phyloP scores from a whole-genome alignment of 2,797 vertebrate species.

The Ctenopoma kingsleyae region DNA sequence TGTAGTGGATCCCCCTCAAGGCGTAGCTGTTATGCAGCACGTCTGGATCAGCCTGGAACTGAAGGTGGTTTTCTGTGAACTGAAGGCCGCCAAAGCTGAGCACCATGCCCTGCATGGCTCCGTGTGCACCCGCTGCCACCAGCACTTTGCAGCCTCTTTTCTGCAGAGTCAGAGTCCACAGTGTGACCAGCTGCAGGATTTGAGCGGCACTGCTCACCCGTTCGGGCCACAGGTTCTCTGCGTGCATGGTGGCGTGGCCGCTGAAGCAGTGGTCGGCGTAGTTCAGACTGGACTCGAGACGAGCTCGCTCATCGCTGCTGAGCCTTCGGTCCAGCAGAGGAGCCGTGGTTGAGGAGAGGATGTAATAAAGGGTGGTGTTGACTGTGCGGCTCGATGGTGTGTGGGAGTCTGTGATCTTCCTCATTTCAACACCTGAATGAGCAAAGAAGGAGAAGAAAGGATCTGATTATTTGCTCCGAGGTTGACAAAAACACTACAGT shows the following conservation, averaged over 20 bases:
- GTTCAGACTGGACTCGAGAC: slow-evolving; percentile 91
- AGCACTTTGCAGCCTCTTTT: slow-evolving; percentile 95
- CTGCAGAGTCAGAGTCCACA: slow-evolving; percentile 96
- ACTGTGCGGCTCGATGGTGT: slow-evolving; percentile 93
- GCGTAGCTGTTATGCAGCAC: slow-evolving; percentile 98
- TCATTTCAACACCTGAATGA: slow-evolving; percentile 92
- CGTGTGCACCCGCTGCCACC: slow-evolving; percentile 91
- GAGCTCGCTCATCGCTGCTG: slow-evolving; percentile 84
- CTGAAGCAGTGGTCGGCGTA: slow-evolving; percentile 98
- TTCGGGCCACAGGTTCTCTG: slow-evolving; percentile 94
- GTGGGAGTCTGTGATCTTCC: slow-evolving; percentile 92
- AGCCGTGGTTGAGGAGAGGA: slow-evolving; percentile 88
- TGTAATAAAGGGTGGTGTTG: slow-evolving; percentile 95
- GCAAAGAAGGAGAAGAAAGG: neutral
- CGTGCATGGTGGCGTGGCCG: slow-evolving; percentile 96
- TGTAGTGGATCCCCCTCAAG: slow-evolving; percentile 94
- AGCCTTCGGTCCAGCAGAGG: slow-evolving; percentile 89
- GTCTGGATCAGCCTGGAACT: slow-evolving; percentile 95
- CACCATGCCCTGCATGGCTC: slow-evolving; percentile 95
- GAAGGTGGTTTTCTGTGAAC: slow-evolving; percentile 98
- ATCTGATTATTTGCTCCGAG: neutral
- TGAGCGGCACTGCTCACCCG: slow-evolving; percentile 85
- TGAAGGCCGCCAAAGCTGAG: slow-evolving; percentile 97
- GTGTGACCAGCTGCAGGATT: slow-evolving; percentile 92
- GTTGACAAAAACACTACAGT: no score